These are phyloP conservation scores for Ceratitis capitata DNA, from an alignment of 1,140 invertebrate species.

Conservation along the genomic window DNA sequence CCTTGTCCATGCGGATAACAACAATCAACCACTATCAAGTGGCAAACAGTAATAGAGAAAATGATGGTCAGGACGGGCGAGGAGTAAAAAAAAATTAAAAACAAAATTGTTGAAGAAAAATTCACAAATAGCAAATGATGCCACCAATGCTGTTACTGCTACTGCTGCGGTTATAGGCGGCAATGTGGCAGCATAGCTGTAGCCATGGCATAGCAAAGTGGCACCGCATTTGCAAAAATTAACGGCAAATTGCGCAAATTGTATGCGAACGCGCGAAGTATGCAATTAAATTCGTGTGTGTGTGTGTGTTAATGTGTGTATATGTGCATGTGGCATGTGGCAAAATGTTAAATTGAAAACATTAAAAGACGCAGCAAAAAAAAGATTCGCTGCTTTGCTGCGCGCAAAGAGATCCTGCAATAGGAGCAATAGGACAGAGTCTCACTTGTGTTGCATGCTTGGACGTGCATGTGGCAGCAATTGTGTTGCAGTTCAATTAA, in stretches of 20 bases:
- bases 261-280: background rate
- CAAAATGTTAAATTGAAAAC: constrained; percentile 27
- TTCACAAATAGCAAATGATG: background rate
- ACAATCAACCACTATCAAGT: background rate
- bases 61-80: background rate
- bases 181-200: background rate
- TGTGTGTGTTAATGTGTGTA: background rate
- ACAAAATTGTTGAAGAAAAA: too few relatives aligned
- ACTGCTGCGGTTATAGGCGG: background rate
- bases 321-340: constrained; percentile 8
- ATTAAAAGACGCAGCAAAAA: constrained; percentile 28
- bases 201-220: background rate
- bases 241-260: constrained; percentile 22
- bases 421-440: background rate
- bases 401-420: background rate
- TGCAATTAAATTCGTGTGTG: background rate
- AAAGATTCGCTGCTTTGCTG: background rate
- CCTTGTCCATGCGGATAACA: background rate
- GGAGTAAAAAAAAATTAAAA: background rate
- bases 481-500: constrained; percentile 10
- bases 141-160: background rate
- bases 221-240: constrained; percentile 24
- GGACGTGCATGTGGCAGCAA: background rate
- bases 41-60: constrained; percentile 25
- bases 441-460: background rate